phyloP scores from a whole-genome alignment of 1,140 invertebrate genomes.

The Drosophila pachea region DNA sequence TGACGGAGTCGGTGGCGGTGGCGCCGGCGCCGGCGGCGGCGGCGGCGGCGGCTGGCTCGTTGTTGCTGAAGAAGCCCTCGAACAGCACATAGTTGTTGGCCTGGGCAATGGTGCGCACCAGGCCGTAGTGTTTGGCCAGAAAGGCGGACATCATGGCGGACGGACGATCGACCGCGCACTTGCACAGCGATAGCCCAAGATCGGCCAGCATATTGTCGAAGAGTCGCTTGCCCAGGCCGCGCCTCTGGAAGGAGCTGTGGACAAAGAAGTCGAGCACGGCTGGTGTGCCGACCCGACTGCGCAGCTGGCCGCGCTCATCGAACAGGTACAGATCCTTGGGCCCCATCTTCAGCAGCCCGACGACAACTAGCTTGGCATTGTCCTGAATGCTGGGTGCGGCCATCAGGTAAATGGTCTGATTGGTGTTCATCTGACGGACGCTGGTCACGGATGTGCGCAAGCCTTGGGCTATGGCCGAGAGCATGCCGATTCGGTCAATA shows the following conservation, averaged over 20 bases:
- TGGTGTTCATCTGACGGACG: background rate
- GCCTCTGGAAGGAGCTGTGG: conserved; percentile 87
- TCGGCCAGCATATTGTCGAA: conserved; percentile 89
- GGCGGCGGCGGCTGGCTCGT: background rate
- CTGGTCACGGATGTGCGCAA: conserved; percentile 28
- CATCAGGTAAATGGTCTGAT: conserved; percentile 41
- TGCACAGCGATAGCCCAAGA: conserved; percentile 82
- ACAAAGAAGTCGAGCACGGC: conserved; percentile 93
- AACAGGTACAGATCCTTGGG: conserved; percentile 90
- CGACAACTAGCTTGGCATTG: conserved; percentile 80
- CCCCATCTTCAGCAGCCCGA: conserved; percentile 90
- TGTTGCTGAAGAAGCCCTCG: conserved; percentile 85
- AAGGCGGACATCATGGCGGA: conserved; percentile 91
- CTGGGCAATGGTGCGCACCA: conserved; percentile 86
- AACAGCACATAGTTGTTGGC: conserved; percentile 93
- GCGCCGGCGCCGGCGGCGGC: no score
- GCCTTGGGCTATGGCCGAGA: conserved; percentile 39
- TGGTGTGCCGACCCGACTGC: conserved; percentile 83
- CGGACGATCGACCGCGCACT: conserved; percentile 92
- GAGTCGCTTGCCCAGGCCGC: conserved; percentile 86
- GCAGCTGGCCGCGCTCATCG: conserved; percentile 82
- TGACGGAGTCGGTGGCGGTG: background rate
- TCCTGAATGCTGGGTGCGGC: conserved; percentile 74
- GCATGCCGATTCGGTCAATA: conserved; percentile 27
- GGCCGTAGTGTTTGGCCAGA: conserved; percentile 88